Evolutionary conservation across 1,140 invertebrate species (phyloP).

Genomic region (Halesus radiatus): DNA sequence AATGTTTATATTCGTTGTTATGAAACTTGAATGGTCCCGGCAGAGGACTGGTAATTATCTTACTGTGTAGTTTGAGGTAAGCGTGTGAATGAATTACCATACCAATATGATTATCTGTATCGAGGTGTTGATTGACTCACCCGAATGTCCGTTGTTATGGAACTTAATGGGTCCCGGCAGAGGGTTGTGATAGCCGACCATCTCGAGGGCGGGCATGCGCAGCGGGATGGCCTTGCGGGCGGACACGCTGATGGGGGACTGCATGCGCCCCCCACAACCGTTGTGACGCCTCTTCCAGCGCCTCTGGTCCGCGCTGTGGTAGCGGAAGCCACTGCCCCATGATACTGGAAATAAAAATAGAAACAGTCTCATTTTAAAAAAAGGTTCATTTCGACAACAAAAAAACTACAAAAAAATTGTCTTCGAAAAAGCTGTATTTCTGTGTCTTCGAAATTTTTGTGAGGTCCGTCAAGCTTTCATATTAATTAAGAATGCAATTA

Average conservation of each 20-base stretch:
- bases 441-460: too few relatives aligned
- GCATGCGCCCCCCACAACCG: conserved; percentile 74
- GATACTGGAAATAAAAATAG: conserved; percentile 36
- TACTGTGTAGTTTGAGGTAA: too few relatives aligned
- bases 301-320: conserved; percentile 75
- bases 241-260: conserved; percentile 76
- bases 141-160: conserved; percentile 79
- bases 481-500: too few relatives aligned
- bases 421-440: too few relatives aligned
- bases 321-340: conserved; percentile 66
- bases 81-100: too few relatives aligned
- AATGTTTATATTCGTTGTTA: too few relatives aligned
- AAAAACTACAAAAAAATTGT: too few relatives aligned
- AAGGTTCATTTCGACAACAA: too few relatives aligned
- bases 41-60: too few relatives aligned
- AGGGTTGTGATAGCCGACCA: conserved; percentile 79
- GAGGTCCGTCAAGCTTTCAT: too few relatives aligned
- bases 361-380: not conserved
- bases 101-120: not conserved
- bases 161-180: conserved; percentile 73
- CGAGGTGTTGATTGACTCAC: conserved; percentile 61
- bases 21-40: too few relatives aligned
- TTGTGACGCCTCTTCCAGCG: conserved; percentile 74
- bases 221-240: conserved; percentile 74
- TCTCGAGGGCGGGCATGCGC: conserved; percentile 78